phyloP scores from a whole-genome alignment of 1,140 invertebrate genomes.

The Spodoptera frugiperda region DNA sequence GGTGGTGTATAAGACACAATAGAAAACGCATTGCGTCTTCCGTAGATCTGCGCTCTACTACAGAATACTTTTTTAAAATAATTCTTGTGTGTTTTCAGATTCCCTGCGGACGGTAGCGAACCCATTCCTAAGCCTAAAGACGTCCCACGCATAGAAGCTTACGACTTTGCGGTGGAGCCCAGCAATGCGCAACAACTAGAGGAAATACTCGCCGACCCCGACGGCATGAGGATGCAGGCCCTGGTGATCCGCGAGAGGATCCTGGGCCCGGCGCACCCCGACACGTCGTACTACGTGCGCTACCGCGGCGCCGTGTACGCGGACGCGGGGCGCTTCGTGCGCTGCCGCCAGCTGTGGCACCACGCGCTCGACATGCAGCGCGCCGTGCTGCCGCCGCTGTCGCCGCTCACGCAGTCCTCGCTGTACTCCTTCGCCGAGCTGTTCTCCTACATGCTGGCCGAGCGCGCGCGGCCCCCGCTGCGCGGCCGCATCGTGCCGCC shows the following conservation, averaged over 20 bases:
- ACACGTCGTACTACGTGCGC: slow-evolving; percentile 98
- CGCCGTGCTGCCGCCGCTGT: slow-evolving; percentile 95
- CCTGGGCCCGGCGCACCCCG: slow-evolving; percentile 96
- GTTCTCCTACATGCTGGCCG: slow-evolving; percentile 97
- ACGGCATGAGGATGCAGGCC: slow-evolving; percentile 98
- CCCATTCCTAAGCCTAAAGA: slow-evolving; percentile 90
- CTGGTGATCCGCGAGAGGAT: slow-evolving; percentile 97
- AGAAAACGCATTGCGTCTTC: too few species aligned
- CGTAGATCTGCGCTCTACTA: too few species aligned
- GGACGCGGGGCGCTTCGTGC: slow-evolving; percentile 96
- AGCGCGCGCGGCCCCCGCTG: slow-evolving; percentile 89
- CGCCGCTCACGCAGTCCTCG: slow-evolving; percentile 97
- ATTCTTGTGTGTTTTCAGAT: slow-evolving; percentile 66
- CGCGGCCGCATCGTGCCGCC: slow-evolving; percentile 91
- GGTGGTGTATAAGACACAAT: too few species aligned
- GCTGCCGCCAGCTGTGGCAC: slow-evolving; percentile 97
- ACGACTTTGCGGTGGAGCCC: slow-evolving; percentile 95
- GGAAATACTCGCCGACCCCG: slow-evolving; percentile 95
- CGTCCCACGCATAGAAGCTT: slow-evolving; percentile 92
- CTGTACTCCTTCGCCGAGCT: slow-evolving; percentile 97
- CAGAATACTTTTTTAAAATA: not conserved
- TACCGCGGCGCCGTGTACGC: slow-evolving; percentile 98
- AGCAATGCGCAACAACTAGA: slow-evolving; percentile 92
- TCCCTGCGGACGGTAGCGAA: slow-evolving; percentile 86
- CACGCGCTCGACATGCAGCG: slow-evolving; percentile 99